phyloP scores from a whole-genome alignment of 2,888 invertebrate genomes.

The Diadegma fenestrale region DNA sequence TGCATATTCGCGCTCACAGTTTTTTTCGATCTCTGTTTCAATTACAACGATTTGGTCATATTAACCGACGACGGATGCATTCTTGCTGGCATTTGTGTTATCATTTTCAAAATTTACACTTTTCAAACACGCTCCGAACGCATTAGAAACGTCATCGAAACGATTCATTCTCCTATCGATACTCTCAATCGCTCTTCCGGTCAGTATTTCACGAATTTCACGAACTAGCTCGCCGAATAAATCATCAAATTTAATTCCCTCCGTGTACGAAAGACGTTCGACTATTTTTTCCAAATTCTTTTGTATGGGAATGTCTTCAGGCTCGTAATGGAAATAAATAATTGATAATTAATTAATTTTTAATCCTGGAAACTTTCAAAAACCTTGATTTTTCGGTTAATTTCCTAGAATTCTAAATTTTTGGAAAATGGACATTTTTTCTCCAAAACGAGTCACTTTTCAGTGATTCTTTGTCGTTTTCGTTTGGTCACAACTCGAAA shows the following conservation, averaged over 20 bases:
- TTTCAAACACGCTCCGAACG: slow-evolving; percentile 67
- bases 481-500: background rate
- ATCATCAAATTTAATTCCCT: background rate
- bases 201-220: slow-evolving; percentile 60
- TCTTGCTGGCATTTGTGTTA: slow-evolving; percentile 75
- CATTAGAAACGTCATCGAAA: slow-evolving; percentile 67
- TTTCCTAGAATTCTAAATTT: background rate
- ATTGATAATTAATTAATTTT: background rate
- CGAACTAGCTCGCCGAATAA: background rate
- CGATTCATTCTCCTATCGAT: slow-evolving; percentile 63
- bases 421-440: background rate
- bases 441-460: background rate
- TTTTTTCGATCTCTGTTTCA: slow-evolving; percentile 71
- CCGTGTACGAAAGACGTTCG: background rate
- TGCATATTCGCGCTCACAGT: slow-evolving; percentile 71
- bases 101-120: slow-evolving; percentile 75
- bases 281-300: background rate
- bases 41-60: slow-evolving; percentile 71
- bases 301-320: background rate
- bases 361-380: background rate
- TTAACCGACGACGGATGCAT: slow-evolving; percentile 77
- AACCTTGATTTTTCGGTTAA: background rate
- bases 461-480: no score
- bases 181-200: slow-evolving; percentile 72
- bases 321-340: no score